Evolutionary conservation across 1,140 invertebrate genomes (phyloP), one percentile per base, ranked within the genome.

Genomic region (Rhyacophila brunnea): DNA sequence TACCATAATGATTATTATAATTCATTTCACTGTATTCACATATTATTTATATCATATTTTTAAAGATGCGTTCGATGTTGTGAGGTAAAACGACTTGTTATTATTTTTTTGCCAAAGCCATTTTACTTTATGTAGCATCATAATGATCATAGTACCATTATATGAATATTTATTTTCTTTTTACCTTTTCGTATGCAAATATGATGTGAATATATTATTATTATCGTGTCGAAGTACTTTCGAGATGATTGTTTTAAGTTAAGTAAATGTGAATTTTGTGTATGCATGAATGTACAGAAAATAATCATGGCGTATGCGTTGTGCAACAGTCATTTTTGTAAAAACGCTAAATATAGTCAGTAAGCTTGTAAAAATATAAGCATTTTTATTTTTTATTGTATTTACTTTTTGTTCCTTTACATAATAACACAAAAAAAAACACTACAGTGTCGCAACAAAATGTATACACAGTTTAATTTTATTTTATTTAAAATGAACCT

Each of bases 211-310:
- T 28, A 28, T 28, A 28, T 5, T 28, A 28, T 5, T 42, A 43
- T 10, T 43, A 14, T 14, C 7, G n/a, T 17, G 10, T n/a, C 43
- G 38, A 18, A 2, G 34, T 7, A 17, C 40, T 18, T 32, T 44
- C 36, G 36, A 19, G 17, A 15, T 54, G 1, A 15, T 43, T 20
- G 11, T 17, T 54, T 43, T 28, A 28, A 40, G 23, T 35, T 44
- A 34, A 40, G 45, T 60, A 45, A 54, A 60, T 50, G 47, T 43
- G 43, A 38, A 50, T 60, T 60, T 53, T 54, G 35, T 48, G 56
- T 63, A 45, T 58, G 60, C 52, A 53, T 64, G 54, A 35, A 53
- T 62, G 54, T 59, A 64, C 45, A 53, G 51, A 49, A 56, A 44
- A n/a, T n/a, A n/a, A 54, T 35, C 19, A 53, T 46, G 57, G 57